Evolutionary conservation across 2,113 vertebrate genomes (phyloP), one percentile per base, ranked within the genome.

Genomic region (Candoia aspera): DNA sequence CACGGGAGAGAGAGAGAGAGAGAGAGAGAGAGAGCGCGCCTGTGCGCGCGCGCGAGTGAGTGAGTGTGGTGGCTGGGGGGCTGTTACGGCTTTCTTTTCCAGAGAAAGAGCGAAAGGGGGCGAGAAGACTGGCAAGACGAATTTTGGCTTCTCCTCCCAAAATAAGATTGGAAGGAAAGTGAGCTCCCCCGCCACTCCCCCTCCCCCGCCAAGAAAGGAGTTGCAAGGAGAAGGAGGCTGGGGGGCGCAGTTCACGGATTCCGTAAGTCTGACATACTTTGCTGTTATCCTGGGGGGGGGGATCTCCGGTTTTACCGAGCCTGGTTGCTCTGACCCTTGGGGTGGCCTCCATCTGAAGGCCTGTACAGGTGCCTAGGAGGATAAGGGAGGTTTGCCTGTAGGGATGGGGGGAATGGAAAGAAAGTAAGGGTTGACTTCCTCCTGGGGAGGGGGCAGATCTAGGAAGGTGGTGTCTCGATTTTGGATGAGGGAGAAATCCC

Each of bases 231-330:
- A 19, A 85, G 59, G 84, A 87, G 92, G 89, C 85, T 42, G 37
- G 37, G 49, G 60, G 55, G 85, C 89, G 64, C 92, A 60, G 89
- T 84, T 83, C 92, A 87, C 92, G 85, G 92, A 84, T 90, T 87
- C 89, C 92, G 92, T 90, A 90, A 93, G 92, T 90, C 89, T 60
- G 37, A 1, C 12, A 1, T 46, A 17, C 9, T 90, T 42, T 83
- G 8, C 4, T 17, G 13, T 24, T 37, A n/a, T 26, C 5, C 15
- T 33, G 15, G 2, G 46, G 84, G 33, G 26, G 23, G 17, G 21
- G 3, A 0, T 26, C n/a, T 64, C 49, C 79, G 55, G 24, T 84
- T 2, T 49, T 24, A 10, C 46, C 1, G 37, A 42, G 4, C 29
- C 26, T 4, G 15, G 23, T 55, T 19, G 46, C 9, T 10, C 6